Percentiles rank a stretch among this genome's conserved stretches.
phyloP scores from a whole-genome alignment of 2,888 invertebrate species.

The Harpagoxenus sublaevis region DNA sequence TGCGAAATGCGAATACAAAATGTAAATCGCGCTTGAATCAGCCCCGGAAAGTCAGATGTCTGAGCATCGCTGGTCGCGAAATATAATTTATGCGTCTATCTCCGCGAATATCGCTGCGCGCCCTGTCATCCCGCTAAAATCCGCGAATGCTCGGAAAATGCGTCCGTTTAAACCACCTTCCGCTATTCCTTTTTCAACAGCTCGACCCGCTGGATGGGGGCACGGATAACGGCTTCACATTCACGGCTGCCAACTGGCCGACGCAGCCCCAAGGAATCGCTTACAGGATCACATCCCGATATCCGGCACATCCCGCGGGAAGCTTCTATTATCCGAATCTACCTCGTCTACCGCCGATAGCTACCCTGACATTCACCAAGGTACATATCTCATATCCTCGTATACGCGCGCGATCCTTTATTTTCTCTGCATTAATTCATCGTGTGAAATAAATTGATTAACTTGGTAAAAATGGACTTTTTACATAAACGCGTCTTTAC shows the following conservation, averaged over 20 bases:
- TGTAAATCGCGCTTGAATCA: conserved; percentile 14
- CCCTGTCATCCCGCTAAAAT: conserved; percentile 65
- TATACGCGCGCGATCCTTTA: neutral
- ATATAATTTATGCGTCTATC: conserved; percentile 42
- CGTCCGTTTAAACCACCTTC: conserved; percentile 20
- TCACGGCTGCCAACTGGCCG: conserved; percentile 98
- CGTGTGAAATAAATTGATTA: conserved; percentile 10
- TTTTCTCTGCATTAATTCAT: conserved; percentile 9
- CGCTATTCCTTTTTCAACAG: conserved; percentile 80
- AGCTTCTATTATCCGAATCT: conserved; percentile 97
- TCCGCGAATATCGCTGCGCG: neutral
- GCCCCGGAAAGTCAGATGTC: neutral
- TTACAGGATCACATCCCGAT: conserved; percentile 95
- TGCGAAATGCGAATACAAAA: neutral
- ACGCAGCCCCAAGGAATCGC: conserved; percentile 96
- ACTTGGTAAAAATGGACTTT: neutral
- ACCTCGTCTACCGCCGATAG: conserved; percentile 95
- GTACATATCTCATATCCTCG: conserved; percentile 86
- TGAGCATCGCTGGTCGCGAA: conserved; percentile 5
- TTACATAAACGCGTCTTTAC: neutral
- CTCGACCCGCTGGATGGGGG: conserved; percentile 97
- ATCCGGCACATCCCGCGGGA: conserved; percentile 96
- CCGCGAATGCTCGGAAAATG: conserved; percentile 31
- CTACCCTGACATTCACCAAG: conserved; percentile 96
- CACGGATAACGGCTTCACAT: conserved; percentile 97